Base-by-base conservation (phyloP, 2,888 invertebrate genomes). In the Dexiosoma caninum region DNA sequence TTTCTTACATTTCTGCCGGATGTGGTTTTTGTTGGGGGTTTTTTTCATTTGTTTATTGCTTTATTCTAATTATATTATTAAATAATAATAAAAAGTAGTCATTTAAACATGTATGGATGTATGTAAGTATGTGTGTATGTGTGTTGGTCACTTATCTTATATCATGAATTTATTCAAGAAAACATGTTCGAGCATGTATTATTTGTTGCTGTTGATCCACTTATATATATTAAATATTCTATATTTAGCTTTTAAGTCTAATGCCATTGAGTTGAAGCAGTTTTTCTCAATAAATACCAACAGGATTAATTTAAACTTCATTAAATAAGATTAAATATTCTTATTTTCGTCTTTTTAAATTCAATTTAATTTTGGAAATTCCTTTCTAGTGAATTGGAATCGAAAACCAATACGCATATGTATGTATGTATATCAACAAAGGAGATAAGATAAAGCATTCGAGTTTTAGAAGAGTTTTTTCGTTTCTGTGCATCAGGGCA, bases 1-100 rank as follows among this genome's bases (percentile, higher is more conserved):
- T 44, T 64, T 23, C 35, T 79, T 70, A 32, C 8, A 71, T 27
- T 72, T 76, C 55, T 81, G 76, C 80, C 80, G 80, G 80, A 81
- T 81, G 76, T 81, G 80, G 80, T 69, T 80, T 46, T 51, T 27
- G 27, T 27, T 27, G n/a, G n/a, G n/a, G n/a, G n/a, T n/a, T n/a
- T n/a, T n/a, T n/a, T n/a, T n/a, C 55, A 55, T 67, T 23, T 37
- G 23, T 59, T 66, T 59, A 23, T 37, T 21, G 12, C 19, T 55
- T 57, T 14, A 5, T 49, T 62, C 27, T 69, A 76, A 55, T 69
- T 19, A 62, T 69, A 9, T 72, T 71, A 67, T 66, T 72, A 72
- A 55, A 44, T 60, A 67, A 23, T 46, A 53, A 40, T 69, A 69
- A 70, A 76, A 49, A 71, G 62, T 70, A 27, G 49, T 67, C 37